Conservation (phyloP, 1,140 invertebrate species). For the Panonychus citri region DNA sequence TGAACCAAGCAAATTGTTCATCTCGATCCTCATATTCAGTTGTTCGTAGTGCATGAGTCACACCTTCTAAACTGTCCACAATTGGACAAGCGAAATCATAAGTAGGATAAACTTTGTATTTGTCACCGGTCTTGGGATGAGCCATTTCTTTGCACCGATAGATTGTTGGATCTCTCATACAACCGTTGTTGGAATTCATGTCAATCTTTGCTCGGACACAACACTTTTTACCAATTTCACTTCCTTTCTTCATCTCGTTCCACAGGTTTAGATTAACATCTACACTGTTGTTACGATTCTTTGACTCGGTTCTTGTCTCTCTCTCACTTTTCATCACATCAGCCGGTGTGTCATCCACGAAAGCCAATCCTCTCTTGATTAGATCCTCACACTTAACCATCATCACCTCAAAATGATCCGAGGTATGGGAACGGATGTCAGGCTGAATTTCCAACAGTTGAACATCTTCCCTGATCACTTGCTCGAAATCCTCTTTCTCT, state of each 20-base stretch:
- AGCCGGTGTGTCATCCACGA: conserved; percentile 84
- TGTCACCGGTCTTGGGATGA: conserved; percentile 72
- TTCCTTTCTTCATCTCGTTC: conserved; percentile 83
- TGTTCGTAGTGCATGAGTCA: conserved; percentile 88
- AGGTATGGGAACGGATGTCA: conserved; percentile 81
- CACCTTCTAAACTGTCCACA: conserved; percentile 85
- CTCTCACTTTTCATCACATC: conserved; percentile 84
- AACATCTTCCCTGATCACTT: conserved; percentile 85
- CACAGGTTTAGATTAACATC: conserved; percentile 70
- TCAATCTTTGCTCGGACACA: conserved; percentile 94
- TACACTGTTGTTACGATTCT: conserved; percentile 55
- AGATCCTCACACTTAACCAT: conserved; percentile 65
- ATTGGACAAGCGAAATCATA: conserved; percentile 99
- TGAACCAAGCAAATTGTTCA: conserved; percentile 92
- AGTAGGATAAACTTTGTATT: conserved; percentile 97
- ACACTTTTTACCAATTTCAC: conserved; percentile 48
- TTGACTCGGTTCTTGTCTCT: conserved; percentile 63
- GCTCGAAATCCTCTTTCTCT: conserved; percentile 90
- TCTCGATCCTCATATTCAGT: conserved; percentile 97
- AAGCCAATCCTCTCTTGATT: conserved; percentile 67
- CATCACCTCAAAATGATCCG: conserved; percentile 87
- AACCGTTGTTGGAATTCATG: conserved; percentile 87
- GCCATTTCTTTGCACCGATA: conserved; percentile 90
- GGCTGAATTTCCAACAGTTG: conserved; percentile 72
- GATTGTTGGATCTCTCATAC: conserved; percentile 94